A percentile compares a stretch with the other conserved stretches of the same genome.
Conservation (phyloP, 2,797 vertebrate genomes). For the Syndactyla subalaris region DNA sequence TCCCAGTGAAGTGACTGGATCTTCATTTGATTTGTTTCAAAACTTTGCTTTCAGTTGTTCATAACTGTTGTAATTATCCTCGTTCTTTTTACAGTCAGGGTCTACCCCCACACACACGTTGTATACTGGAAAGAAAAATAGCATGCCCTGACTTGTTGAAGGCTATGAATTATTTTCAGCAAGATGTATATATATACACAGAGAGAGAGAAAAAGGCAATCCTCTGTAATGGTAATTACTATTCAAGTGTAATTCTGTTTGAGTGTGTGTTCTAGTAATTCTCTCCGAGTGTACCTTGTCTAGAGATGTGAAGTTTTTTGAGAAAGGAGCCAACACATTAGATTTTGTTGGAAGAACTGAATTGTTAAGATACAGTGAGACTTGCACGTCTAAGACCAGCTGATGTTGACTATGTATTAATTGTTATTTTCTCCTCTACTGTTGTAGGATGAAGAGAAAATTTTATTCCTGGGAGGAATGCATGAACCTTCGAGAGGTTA, state of each 20-base stretch:
- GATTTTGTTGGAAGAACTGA: neutral
- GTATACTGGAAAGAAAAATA: neutral
- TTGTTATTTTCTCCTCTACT: slow-evolving; percentile 7
- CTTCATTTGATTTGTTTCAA: neutral
- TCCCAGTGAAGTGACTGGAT: neutral
- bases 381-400: neutral
- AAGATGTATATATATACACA: neutral
- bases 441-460: slow-evolving; percentile 93
- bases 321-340: neutral
- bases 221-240: neutral
- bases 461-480: slow-evolving; percentile 99
- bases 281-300: neutral
- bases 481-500: slow-evolving; percentile 96
- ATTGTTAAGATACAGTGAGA: neutral
- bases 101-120: neutral
- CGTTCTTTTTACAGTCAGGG: neutral
- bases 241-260: neutral
- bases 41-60: neutral
- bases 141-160: neutral
- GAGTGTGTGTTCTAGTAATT: neutral
- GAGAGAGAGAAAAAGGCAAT: neutral
- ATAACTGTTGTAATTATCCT: neutral
- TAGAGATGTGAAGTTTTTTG: neutral
- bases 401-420: neutral
- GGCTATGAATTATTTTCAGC: neutral